These are phyloP conservation scores for Pelecanoides urinatrix DNA, from an alignment of 2,113 vertebrate species.

Conservation along the genomic window DNA sequence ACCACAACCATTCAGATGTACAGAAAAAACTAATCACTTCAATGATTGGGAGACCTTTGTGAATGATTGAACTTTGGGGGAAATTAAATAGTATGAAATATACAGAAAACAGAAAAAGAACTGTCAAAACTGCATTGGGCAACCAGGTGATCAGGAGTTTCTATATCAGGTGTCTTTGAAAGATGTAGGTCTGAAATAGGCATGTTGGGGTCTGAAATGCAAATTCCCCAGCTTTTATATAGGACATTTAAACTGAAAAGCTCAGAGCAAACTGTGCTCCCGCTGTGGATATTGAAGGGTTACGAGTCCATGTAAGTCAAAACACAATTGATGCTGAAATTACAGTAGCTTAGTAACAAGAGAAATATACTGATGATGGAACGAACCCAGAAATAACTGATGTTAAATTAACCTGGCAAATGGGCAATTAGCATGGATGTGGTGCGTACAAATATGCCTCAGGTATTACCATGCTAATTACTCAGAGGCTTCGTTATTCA, in stretches of 20 bases:
- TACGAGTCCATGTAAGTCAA: conserved; percentile 1
- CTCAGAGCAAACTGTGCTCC: background rate
- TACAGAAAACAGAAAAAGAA: background rate
- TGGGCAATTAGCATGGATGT: conserved; percentile 8
- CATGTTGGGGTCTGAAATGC: background rate
- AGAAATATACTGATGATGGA: conserved; percentile 19
- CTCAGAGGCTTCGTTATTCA: conserved; percentile 4
- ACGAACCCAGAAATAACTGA: conserved; percentile 47
- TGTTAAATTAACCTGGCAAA: conserved; percentile 42
- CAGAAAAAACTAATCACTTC: background rate
- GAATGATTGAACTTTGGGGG: background rate
- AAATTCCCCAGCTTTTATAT: background rate
- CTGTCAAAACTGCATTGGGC: background rate
- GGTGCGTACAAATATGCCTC: conserved; percentile 12
- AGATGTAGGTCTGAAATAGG: background rate
- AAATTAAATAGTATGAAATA: background rate
- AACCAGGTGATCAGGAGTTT: background rate
- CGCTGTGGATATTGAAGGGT: background rate
- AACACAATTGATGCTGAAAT: conserved; percentile 21
- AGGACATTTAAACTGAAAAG: background rate
- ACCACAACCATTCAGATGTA: background rate
- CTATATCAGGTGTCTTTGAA: background rate
- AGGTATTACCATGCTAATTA: conserved; percentile 53
- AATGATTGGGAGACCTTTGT: background rate
- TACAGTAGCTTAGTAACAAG: conserved; percentile 39